phyloP scores from a whole-genome alignment of 2,113 vertebrate species.

The Pogona vitticeps region DNA sequence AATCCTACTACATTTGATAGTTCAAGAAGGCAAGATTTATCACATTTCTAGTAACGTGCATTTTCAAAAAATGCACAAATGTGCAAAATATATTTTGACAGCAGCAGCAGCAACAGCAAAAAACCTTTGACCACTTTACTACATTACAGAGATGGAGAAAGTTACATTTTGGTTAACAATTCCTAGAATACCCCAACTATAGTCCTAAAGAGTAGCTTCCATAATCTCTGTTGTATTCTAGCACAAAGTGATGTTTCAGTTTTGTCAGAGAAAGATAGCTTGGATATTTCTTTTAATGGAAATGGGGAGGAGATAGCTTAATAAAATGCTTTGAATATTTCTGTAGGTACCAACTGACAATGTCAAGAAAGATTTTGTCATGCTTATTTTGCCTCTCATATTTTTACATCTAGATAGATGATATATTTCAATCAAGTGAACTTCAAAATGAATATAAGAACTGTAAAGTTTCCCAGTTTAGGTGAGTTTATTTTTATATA shows the following conservation, averaged over 20 bases:
- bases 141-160: too few species aligned
- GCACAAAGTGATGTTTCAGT: neutral
- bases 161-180: too few species aligned
- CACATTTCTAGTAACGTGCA: too few species aligned
- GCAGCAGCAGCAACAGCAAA: too few species aligned
- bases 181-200: too few species aligned
- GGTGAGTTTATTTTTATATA: constrained; percentile 61
- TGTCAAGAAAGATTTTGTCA: neutral
- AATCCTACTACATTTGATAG: too few species aligned
- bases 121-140: too few species aligned
- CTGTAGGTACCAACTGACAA: neutral
- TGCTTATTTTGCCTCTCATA: neutral
- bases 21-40: too few species aligned
- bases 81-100: too few species aligned
- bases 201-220: too few species aligned
- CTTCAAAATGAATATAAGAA: constrained; percentile 67
- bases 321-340: neutral
- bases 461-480: constrained; percentile 73
- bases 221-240: neutral
- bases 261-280: neutral
- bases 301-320: too few species aligned
- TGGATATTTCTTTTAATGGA: neutral
- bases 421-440: constrained; percentile 73
- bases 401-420: constrained; percentile 67
- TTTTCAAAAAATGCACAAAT: too few species aligned